phyloP scores from a whole-genome alignment of 2,113 vertebrate species.

The Chamaea fasciata region DNA sequence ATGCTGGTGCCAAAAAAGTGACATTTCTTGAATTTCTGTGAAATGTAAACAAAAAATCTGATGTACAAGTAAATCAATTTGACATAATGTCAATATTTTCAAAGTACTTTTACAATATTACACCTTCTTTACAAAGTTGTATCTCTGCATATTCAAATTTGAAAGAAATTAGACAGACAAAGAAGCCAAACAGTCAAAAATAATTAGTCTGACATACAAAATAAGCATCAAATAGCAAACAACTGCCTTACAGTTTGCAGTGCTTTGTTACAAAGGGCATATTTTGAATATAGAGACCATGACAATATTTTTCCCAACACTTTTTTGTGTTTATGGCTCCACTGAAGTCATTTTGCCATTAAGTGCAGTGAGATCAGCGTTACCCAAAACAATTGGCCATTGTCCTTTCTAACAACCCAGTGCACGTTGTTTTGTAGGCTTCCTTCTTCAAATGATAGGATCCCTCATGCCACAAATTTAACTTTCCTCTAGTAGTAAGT shows the following conservation, averaged over 20 bases:
- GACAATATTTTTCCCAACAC: not conserved
- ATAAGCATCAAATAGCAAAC: not conserved
- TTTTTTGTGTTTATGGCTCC: not conserved
- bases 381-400: not conserved
- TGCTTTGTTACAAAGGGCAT: not conserved
- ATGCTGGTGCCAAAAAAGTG: not conserved
- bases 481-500: not conserved
- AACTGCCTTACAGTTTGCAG: not conserved
- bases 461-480: not conserved
- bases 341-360: not conserved
- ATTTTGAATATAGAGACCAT: not conserved
- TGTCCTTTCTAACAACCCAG: not conserved
- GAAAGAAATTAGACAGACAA: not conserved
- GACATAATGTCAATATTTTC: not conserved
- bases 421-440: not conserved
- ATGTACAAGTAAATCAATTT: not conserved
- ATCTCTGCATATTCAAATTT: not conserved
- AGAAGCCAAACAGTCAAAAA: not conserved
- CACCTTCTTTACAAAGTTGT: not conserved
- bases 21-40: not conserved
- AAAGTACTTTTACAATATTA: not conserved
- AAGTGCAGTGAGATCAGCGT: not conserved
- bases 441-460: not conserved
- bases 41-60: not conserved
- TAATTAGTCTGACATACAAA: not conserved